These are phyloP conservation scores for Pseudococcus longispinus DNA, from an alignment of 2,888 invertebrate genomes.

Conservation along the genomic window DNA sequence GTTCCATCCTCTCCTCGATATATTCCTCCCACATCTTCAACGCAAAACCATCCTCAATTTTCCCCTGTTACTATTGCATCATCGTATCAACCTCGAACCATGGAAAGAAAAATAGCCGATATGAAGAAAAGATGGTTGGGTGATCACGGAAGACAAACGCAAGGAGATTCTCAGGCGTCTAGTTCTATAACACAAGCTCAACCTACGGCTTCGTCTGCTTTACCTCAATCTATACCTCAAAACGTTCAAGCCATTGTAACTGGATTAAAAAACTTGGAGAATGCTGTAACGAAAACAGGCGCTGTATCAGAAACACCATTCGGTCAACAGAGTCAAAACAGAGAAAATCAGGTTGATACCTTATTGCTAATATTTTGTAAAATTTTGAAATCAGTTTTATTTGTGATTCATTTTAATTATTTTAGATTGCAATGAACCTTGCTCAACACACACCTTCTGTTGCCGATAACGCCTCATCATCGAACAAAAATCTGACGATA, in stretches of 20 bases:
- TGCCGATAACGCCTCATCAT: conserved; percentile 59
- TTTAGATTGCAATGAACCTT: not conserved
- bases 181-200: not conserved
- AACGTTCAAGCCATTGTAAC: not conserved
- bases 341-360: not conserved
- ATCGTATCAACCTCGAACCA: not conserved
- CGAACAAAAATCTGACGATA: conserved; percentile 62
- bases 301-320: not conserved
- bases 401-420: not conserved
- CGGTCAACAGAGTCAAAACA: not conserved
- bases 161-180: not conserved
- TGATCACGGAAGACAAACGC: not conserved
- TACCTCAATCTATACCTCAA: not conserved
- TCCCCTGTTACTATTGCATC: not conserved
- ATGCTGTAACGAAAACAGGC: not conserved
- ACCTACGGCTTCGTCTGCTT: not conserved
- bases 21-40: not conserved
- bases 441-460: not conserved
- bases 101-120: not conserved
- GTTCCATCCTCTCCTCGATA: not conserved
- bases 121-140: not conserved
- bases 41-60: not conserved
- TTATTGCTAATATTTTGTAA: not conserved
- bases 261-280: not conserved
- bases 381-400: not conserved